A percentile compares a stretch with the other conserved stretches of the same genome.
These are phyloP conservation scores for Pitta sordida DNA, from an alignment of 2,113 vertebrate genomes.

Conservation along the genomic window DNA sequence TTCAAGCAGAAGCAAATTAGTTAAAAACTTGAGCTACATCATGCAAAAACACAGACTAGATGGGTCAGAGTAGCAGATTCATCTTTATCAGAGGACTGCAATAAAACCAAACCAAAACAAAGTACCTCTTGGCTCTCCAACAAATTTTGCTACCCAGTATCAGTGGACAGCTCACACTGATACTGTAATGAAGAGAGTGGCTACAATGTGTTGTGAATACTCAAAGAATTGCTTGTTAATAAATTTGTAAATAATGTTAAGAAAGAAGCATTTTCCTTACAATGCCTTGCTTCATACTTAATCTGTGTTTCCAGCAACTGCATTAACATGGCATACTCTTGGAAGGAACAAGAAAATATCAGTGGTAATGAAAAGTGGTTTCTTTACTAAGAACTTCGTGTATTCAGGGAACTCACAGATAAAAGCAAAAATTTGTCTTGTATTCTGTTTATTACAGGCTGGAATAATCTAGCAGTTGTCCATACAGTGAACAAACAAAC, in stretches of 20 bases:
- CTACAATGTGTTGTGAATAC: neutral
- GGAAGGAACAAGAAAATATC: neutral
- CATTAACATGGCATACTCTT: neutral
- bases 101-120: neutral
- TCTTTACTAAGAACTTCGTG: neutral
- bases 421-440: neutral
- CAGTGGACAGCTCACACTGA: neutral
- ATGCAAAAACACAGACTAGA: neutral
- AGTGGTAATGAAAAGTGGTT: neutral
- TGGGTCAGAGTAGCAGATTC: neutral
- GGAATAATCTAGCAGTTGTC: neutral
- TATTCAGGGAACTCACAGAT: neutral
- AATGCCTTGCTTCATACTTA: neutral
- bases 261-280: neutral
- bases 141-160: neutral
- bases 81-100: neutral
- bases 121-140: rapidly evolving
- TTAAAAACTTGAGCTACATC: neutral
- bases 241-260: neutral
- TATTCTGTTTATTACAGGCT: neutral
- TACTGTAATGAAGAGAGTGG: neutral
- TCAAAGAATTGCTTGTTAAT: neutral
- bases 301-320: neutral
- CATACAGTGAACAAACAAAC: no score
- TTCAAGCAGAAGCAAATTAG: neutral